Evolutionary conservation across 2,888 invertebrate species (phyloP).

Genomic region (Athalia circularis): DNA sequence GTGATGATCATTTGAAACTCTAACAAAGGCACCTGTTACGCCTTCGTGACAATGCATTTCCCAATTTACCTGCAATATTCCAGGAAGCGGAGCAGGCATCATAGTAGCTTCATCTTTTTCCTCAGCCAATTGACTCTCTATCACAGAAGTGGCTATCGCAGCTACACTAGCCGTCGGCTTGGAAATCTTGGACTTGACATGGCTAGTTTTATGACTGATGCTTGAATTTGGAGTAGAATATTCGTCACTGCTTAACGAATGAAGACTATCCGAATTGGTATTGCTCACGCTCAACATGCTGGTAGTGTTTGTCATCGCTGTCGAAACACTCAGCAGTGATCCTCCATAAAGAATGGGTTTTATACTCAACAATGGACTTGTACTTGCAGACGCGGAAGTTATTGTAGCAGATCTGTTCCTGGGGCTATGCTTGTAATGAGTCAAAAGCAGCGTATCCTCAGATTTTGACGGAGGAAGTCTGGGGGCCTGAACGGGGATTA

Average conservation of each 20-base stretch:
- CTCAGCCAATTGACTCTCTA: conserved; percentile 62
- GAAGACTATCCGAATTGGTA: conserved; percentile 77
- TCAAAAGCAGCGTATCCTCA: conserved; percentile 83
- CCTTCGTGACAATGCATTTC: background rate
- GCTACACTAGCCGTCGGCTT: conserved; percentile 67
- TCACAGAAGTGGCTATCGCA: conserved; percentile 64
- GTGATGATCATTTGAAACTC: too few relatives aligned
- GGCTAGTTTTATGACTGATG: conserved; percentile 56
- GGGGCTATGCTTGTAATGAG: conserved; percentile 73
- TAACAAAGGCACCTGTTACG: background rate
- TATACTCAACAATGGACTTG: conserved; percentile 82
- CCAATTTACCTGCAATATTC: conserved; percentile 79
- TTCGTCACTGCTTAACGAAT: conserved; percentile 76
- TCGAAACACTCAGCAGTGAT: conserved; percentile 80
- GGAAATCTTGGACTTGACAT: conserved; percentile 56
- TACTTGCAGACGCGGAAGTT: conserved; percentile 80
- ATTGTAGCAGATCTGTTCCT: conserved; percentile 78
- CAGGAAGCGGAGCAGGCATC: conserved; percentile 73
- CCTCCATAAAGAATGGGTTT: conserved; percentile 79
- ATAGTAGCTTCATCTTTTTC: conserved; percentile 66
- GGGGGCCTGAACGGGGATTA: conserved; percentile 55
- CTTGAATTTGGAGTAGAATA: conserved; percentile 61
- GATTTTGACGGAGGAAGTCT: conserved; percentile 86
- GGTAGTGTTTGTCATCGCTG: conserved; percentile 75
- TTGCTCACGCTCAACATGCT: conserved; percentile 65